Evolutionary conservation across 2,113 vertebrate species (phyloP), one percentile per base, ranked within the genome.

Genomic region (Scomber colias): DNA sequence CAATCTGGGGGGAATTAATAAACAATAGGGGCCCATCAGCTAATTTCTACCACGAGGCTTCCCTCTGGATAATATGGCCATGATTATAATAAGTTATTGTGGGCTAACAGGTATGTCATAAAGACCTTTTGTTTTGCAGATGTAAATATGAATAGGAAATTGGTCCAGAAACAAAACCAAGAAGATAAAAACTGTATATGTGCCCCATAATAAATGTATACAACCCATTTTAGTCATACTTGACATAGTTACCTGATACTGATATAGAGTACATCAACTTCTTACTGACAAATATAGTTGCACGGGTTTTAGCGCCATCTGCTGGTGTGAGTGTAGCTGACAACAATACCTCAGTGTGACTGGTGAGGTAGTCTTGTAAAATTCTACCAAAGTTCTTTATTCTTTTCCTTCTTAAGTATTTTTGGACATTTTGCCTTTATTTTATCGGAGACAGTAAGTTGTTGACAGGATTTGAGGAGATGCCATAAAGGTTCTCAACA

Each of bases 231-330:
- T 21, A 40, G 46, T 51, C 2, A 40, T 40, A 7, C 7, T 40
- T 9, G 35, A 9, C 35, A 40, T 9, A 40, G 35, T 40, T 40
- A 40, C 35, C 35, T 40, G 35, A 40, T 40, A 9, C 9, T 40
- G 35, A 7, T 40, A 40, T 40, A 27, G 24, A 27, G 24, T 27
- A 27, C 2, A 27, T 40, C 8, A 7, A 9, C 35, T 40, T 40
- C 35, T 40, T 40, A 40, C 9, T 40, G 19, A 1, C 8, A 3
- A 17, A 16, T 2, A 15, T 3, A 53, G 10, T 16, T 73, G 63
- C 51, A 49, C 5, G 1, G 5, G 31, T 51, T 45, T 71, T 60
- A 84, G 46, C 78, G 4, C 76, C 87, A 87, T 45, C 87, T 80
- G 50, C 54, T 83, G 90, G 84, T 63, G 17, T n/a, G 13, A 48